phyloP scores from a whole-genome alignment of 2,888 invertebrate species.

The Troglohyphantes excavatus region DNA sequence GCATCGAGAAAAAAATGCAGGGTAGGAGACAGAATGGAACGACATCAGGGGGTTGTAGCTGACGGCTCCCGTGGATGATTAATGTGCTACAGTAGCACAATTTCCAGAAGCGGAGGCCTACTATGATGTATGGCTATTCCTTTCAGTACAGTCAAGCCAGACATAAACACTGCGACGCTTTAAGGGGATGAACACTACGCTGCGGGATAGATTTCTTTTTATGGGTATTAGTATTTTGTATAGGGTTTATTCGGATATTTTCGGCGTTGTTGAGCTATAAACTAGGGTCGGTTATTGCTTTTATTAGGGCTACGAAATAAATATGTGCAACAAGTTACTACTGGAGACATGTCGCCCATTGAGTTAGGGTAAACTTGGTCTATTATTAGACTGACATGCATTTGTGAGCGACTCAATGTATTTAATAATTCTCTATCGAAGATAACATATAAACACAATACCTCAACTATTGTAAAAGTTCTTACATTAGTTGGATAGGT shows the following conservation, averaged over 20 bases:
- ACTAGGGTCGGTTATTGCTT: constrained; percentile 16
- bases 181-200: constrained; percentile 62
- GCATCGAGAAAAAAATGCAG: constrained; percentile 37
- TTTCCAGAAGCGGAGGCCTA: constrained; percentile 72
- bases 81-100: constrained; percentile 73
- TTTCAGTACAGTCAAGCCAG: constrained; percentile 72
- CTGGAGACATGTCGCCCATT: background rate
- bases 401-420: too few species aligned
- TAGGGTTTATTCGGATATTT: constrained; percentile 51
- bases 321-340: constrained; percentile 43
- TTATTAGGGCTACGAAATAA: constrained; percentile 27
- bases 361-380: too few species aligned
- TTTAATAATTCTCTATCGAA: too few species aligned
- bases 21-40: constrained; percentile 62
- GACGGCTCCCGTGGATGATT: constrained; percentile 78
- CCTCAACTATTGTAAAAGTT: too few species aligned
- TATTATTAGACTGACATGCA: too few species aligned
- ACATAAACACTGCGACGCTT: constrained; percentile 76
- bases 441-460: too few species aligned
- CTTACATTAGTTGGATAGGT: too few species aligned
- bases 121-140: constrained; percentile 78
- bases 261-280: constrained; percentile 40
- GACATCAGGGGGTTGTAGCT: constrained; percentile 53
- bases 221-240: constrained; percentile 59
- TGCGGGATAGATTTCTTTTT: constrained; percentile 69